Evolutionary conservation across 1,140 invertebrate species (phyloP), one percentile per base, ranked within the genome.

Genomic region (Leptopilina clavipes): DNA sequence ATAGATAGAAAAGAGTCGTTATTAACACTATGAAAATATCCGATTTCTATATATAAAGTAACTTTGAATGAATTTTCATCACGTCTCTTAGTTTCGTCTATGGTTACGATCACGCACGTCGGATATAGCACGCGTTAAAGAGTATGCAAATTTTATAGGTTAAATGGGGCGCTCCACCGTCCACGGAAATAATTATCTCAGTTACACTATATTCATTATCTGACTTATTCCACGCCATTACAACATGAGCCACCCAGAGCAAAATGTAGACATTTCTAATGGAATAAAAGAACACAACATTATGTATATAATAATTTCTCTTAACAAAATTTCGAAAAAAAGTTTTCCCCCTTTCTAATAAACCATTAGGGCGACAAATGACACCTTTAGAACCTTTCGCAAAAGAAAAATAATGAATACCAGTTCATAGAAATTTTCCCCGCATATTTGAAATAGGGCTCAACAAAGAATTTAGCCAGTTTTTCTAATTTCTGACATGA

Each of bases 71-170:
- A 65, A 65, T 65, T 52, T 65, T 31, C 59, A 31, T 31, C 71
- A 72, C 40, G 71, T 72, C 31, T 72, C 17, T 52, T 71, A 25
- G 17, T 71, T 71, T 72, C 37, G 14, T n/a, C 45, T 43, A 31
- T 72, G 18, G 43, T 17, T 72, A 18, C 71, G 7, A 72, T 18
- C 43, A 72, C 59, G 59, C 59, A 65, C 73, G 54, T 78, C 65
- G 65, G 70, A 77, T 80, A 72, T 52, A 31, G 56, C 74, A 37
- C 70, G 72, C 76, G 72, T 79, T 74, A 77, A 72, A 78, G 78
- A 77, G 71, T 80, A 85, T 85, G 85, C 84, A 86, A 86, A 86
- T 86, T 86, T 85, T 85, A 86, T 85, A 85, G 84, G 82, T 81
- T 86, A 86, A 86, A 84, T 82, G 83, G 83, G 71, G 72, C 79